A percentile compares a stretch with the other conserved stretches of the same genome.
These are phyloP conservation scores for Nycticryphes semicollaris DNA, from an alignment of 2,113 vertebrate genomes.

Conservation along the genomic window DNA sequence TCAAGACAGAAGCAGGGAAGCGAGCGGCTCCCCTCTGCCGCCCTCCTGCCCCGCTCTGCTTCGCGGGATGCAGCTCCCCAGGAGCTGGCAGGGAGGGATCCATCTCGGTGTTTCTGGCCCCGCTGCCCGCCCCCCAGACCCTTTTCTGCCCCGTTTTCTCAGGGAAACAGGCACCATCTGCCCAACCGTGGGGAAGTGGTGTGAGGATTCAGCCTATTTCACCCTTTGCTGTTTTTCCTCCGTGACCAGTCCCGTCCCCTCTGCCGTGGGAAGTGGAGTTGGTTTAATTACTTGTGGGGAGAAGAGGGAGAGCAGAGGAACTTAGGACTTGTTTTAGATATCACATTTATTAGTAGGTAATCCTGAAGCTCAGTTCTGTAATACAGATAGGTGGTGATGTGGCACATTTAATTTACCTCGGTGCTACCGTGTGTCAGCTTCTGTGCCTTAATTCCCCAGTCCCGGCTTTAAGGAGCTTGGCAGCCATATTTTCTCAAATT, in stretches of 20 bases:
- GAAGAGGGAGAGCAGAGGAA: neutral
- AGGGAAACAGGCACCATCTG: accelerated
- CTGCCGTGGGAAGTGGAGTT: neutral
- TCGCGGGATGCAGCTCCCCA: accelerated
- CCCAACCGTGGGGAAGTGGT: neutral
- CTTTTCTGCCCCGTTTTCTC: neutral
- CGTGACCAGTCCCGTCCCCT: neutral
- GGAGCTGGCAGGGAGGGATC: neutral
- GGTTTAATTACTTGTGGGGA: constrained; percentile 43
- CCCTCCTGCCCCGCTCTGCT: neutral
- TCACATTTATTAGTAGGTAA: constrained; percentile 59
- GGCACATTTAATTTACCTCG: constrained; percentile 44
- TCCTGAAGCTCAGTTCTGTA: constrained; percentile 52
- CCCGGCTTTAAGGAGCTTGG: neutral
- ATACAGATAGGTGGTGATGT: constrained; percentile 42
- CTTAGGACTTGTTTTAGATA: constrained; percentile 44
- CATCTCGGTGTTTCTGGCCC: accelerated
- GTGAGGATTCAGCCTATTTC: neutral
- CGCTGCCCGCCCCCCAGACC: neutral
- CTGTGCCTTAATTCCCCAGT: constrained; percentile 19
- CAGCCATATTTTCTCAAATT: neutral
- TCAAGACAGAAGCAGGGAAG: constrained; percentile 28
- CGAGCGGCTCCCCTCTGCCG: neutral
- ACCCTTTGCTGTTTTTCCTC: neutral
- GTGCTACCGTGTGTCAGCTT: constrained; percentile 24